A percentile compares a stretch with the other conserved stretches of the same genome.
Conservation (phyloP, 2,113 vertebrate genomes). For the Ceyx melanurus region DNA sequence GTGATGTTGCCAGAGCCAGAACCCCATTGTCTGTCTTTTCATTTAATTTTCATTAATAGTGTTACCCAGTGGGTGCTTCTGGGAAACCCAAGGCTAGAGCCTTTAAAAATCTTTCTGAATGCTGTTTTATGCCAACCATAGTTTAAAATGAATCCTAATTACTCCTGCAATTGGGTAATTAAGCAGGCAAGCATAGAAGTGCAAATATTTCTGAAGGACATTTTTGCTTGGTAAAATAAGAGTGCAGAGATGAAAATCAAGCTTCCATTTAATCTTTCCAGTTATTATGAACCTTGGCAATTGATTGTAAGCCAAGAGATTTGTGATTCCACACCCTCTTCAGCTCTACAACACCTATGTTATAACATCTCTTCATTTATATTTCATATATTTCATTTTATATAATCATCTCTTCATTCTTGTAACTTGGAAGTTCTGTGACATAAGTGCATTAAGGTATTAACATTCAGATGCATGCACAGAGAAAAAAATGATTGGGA, state of each 20-base stretch:
- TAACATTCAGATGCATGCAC: not conserved
- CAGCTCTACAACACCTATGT: not conserved
- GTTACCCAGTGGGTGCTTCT: not conserved
- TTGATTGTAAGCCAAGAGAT: not conserved
- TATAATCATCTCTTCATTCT: too few relatives aligned
- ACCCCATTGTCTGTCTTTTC: not conserved
- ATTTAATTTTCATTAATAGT: not conserved
- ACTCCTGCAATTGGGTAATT: not conserved
- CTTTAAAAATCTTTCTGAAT: constrained; percentile 2
- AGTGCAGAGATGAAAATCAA: not conserved
- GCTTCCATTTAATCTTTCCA: not conserved
- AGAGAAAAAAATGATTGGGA: constrained; percentile 8
- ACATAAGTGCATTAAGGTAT: not conserved
- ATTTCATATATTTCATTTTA: too few relatives aligned
- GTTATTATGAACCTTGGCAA: not conserved
- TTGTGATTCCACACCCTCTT: not conserved
- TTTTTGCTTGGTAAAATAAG: constrained; percentile 4
- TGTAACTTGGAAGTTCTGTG: not conserved
- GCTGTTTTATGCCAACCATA: not conserved
- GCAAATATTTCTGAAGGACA: constrained; percentile 23
- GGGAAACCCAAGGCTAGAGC: not conserved
- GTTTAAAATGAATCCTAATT: constrained; percentile 20
- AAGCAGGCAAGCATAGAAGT: not conserved
- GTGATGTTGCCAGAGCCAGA: not conserved
- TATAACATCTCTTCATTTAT: not conserved